These are phyloP conservation scores for Microchirus variegatus DNA, from an alignment of 2,797 vertebrate species.

Conservation along the genomic window DNA sequence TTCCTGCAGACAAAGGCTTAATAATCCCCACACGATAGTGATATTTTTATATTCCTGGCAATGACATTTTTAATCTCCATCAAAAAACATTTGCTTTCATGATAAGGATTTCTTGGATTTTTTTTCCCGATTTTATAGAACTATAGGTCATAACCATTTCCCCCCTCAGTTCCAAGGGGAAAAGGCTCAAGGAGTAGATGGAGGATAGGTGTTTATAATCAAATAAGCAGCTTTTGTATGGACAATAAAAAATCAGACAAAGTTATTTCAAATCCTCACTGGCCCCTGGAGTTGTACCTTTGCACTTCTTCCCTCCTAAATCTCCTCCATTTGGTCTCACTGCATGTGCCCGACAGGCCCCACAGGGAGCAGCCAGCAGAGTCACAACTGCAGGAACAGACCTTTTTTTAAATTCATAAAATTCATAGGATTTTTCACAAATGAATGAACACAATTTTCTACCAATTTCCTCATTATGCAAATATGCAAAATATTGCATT, in stretches of 20 bases:
- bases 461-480: constrained; percentile 99
- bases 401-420: constrained; percentile 99
- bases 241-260: neutral
- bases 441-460: constrained; percentile 99
- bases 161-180: too few species aligned
- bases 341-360: constrained; percentile 86
- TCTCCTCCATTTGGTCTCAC: constrained; percentile 81
- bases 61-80: too few species aligned
- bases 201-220: too few species aligned
- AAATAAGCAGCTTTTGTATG: too few species aligned
- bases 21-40: too few species aligned
- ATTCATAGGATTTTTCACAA: constrained; percentile 99
- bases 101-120: too few species aligned
- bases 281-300: constrained; percentile 15
- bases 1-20: too few species aligned
- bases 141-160: too few species aligned
- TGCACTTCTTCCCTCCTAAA: neutral
- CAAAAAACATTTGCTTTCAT: too few species aligned
- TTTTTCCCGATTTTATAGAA: too few species aligned
- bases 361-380: constrained; percentile 94
- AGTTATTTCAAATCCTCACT: neutral
- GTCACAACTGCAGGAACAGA: constrained; percentile 97
- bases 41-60: too few species aligned
- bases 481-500: constrained; percentile 99
- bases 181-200: too few species aligned